Evolutionary conservation across 2,113 vertebrate species (phyloP).

Genomic region (Callaeas wilsoni): DNA sequence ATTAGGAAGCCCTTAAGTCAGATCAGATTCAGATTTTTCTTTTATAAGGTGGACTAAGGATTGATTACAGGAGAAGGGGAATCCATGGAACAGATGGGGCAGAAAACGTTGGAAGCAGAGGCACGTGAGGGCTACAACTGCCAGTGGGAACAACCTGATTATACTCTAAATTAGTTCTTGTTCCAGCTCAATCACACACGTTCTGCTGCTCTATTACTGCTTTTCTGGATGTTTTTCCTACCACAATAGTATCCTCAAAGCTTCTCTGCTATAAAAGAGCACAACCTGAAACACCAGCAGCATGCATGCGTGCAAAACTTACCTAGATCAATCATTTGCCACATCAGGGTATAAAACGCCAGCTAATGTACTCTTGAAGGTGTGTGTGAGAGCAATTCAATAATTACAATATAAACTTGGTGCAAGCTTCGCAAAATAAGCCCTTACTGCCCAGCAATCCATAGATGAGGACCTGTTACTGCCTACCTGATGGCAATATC

Average conservation of each 20-base stretch:
- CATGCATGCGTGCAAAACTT: not conserved
- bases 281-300: not conserved
- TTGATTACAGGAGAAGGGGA: not conserved
- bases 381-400: not conserved
- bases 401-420: not conserved
- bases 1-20: not conserved
- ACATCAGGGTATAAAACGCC: not conserved
- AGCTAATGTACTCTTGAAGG: not conserved
- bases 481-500: not conserved
- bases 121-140: not conserved
- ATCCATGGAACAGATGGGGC: not conserved
- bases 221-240: not conserved
- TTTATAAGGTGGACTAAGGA: not conserved
- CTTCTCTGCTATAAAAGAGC: not conserved
- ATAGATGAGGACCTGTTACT: not conserved
- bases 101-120: not conserved
- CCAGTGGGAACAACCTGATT: not conserved
- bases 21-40: not conserved
- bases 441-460: not conserved
- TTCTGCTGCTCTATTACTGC: not conserved
- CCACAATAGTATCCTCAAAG: not conserved
- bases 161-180: not conserved
- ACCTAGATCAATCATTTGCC: not conserved
- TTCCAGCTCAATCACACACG: not conserved
- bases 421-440: not conserved